Percentiles rank a stretch among this genome's conserved stretches.
These are phyloP conservation scores for Phyllopteryx taeniolatus DNA, from an alignment of 2,113 vertebrate genomes.

Conservation along the genomic window DNA sequence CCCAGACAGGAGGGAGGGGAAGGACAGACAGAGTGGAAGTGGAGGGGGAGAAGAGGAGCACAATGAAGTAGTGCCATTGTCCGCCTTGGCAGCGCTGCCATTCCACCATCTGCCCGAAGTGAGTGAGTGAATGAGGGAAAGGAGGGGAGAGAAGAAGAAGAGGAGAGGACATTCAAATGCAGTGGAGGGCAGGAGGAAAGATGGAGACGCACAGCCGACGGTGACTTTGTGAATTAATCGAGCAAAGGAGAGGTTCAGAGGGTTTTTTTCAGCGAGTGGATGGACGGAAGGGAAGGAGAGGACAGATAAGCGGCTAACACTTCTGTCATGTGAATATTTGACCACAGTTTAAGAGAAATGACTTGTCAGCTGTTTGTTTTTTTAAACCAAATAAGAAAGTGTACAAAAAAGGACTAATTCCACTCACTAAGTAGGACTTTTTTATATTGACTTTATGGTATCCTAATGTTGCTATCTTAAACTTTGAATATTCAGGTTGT, in stretches of 20 bases:
- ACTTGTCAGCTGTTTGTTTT: background rate
- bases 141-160: constrained; percentile 12
- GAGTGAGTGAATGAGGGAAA: constrained; percentile 34
- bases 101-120: constrained; percentile 64
- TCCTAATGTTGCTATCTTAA: constrained; percentile 32
- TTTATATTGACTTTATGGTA: constrained; percentile 39
- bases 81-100: constrained; percentile 50
- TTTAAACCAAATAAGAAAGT: constrained; percentile 34
- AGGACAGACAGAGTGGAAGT: constrained; percentile 64
- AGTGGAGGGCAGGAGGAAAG: constrained; percentile 46
- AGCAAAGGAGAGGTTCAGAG: constrained; percentile 62
- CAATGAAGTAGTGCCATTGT: constrained; percentile 68
- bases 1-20: constrained; percentile 60
- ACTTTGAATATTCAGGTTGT: constrained; percentile 66
- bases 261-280: constrained; percentile 66
- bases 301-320: constrained; percentile 43
- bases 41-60: constrained; percentile 64
- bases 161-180: constrained; percentile 54
- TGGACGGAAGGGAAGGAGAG: constrained; percentile 48
- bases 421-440: constrained; percentile 9
- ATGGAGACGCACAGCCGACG: constrained; percentile 56
- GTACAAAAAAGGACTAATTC: constrained; percentile 20
- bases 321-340: constrained; percentile 43
- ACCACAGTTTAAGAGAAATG: constrained; percentile 30
- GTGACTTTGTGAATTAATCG: constrained; percentile 75